Evolutionary conservation across 2,888 invertebrate genomes (phyloP).

Genomic region (Aporophyla nigra): DNA sequence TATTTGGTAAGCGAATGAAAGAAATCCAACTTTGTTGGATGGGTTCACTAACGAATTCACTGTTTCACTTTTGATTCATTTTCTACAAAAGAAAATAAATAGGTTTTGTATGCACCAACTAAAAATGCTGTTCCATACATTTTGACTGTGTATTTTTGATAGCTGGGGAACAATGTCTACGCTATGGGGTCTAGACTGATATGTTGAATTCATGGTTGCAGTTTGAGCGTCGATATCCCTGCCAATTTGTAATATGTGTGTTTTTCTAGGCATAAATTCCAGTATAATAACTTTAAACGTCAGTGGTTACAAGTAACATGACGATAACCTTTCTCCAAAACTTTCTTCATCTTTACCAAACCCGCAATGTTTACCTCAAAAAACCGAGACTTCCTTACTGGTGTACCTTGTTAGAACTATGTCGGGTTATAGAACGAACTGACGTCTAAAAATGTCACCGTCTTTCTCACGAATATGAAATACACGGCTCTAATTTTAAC

Average conservation of each 20-base stretch:
- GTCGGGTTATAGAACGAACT: not conserved
- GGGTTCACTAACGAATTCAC: no score
- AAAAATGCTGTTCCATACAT: no score
- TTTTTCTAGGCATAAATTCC: not conserved
- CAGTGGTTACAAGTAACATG: not conserved
- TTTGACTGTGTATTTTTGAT: no score
- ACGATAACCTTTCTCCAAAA: not conserved
- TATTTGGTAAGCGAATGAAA: no score
- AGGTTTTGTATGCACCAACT: no score
- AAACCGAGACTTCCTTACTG: not conserved
- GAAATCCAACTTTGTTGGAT: no score
- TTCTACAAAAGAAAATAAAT: no score
- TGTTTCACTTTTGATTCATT: no score
- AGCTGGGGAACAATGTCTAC: no score
- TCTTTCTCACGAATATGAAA: constrained; percentile 1
- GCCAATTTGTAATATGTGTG: not conserved
- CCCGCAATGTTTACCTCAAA: constrained; percentile 3
- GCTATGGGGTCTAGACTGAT: no score
- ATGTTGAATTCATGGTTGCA: no score
- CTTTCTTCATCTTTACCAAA: not conserved
- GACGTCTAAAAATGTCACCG: constrained; percentile 7
- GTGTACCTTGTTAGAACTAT: constrained; percentile 12
- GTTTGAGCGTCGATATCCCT: no score
- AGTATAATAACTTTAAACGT: not conserved
- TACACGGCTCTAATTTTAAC: not conserved